Evolutionary conservation across 2,113 vertebrate genomes (phyloP), one percentile per base, ranked within the genome.

Genomic region (Myanophis thanlyinensis): DNA sequence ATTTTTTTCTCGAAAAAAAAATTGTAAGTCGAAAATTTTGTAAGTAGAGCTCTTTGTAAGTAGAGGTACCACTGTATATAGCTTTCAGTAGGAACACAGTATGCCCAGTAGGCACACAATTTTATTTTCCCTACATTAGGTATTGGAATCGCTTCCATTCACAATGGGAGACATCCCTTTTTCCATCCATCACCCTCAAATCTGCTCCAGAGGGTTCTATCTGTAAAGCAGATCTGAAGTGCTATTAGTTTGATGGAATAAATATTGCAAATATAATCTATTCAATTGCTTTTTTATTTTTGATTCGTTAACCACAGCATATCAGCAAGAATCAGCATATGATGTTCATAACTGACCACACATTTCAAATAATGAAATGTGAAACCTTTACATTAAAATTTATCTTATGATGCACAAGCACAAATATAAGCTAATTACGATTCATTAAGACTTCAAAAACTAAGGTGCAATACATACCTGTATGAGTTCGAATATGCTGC

Each of bases 401-500:
- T 90, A 90, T 13, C 35, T 40, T 4, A 51, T 40, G 20, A 30
- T 40, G 12, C 47, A 91, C 27, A 56, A 48, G 20, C 46, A 46
- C 51, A 85, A 54, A 85, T 47, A 27, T 9, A 84, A 85, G 1
- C 87, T 49, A 48, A 25, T 11, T 25, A 54, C n/a, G 44, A 23
- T 53, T 0, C 0, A 54, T 30, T 6, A 88, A 51, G n/a, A 46
- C 22, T 2, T 91, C 62, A 44, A 48, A 93, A 84, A 88, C 2
- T 27, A 20, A 89, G 18, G 46, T 10, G 0, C 62, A 85, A 86
- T 56, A 73, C 97, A 94, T 97, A 99, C 99, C 99, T 94, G 99
- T 99, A 95, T 99, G 99, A 13, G 99, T 99, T 93, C 99, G 97
- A 95, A 99, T 99, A 97, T 99, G 99, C 52, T 99, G 99, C 94